phyloP scores from a whole-genome alignment of 1,140 invertebrate genomes.

The Catajapyx aquilonaris region DNA sequence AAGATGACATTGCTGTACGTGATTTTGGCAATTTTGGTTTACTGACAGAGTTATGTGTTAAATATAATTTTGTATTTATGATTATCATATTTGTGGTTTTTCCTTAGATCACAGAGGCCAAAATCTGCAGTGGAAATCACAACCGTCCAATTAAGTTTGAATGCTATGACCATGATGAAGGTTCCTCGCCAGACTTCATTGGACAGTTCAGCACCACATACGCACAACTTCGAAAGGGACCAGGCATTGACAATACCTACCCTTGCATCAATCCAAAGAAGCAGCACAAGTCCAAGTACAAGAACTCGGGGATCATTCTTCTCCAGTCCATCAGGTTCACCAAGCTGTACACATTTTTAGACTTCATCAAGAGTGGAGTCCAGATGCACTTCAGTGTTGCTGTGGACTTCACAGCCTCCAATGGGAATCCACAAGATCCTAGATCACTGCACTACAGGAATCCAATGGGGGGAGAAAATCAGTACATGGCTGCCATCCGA shows the following conservation, averaged over 20 bases:
- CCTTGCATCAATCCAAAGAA: conserved; percentile 23
- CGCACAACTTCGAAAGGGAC: conserved; percentile 16
- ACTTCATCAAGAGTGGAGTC: conserved; percentile 27
- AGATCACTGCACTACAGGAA: conserved; percentile 28
- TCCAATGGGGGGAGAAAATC: conserved; percentile 20
- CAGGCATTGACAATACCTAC: conserved; percentile 14
- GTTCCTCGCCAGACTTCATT: conserved; percentile 26
- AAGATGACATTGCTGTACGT: too few species aligned
- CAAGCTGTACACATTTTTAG: conserved; percentile 23
- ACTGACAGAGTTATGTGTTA: too few species aligned
- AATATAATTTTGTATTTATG: too few species aligned
- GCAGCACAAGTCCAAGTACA: conserved; percentile 24
- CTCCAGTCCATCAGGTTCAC: conserved; percentile 11
- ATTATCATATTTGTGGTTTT: too few species aligned
- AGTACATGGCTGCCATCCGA: conserved; percentile 30
- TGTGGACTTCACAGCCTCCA: conserved; percentile 39
- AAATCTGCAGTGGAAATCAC: conserved; percentile 31
- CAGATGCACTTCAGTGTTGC: conserved; percentile 36
- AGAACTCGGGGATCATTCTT: conserved; percentile 21
- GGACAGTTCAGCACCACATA: conserved; percentile 23
- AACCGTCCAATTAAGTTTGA: conserved; percentile 24
- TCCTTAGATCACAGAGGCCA: too few species aligned
- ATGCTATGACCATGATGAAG: conserved; percentile 25
- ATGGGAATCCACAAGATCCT: conserved; percentile 29
- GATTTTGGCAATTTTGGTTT: too few species aligned